Conservation (phyloP, 2,888 invertebrate genomes). For the Drosophila maculinotata region DNA sequence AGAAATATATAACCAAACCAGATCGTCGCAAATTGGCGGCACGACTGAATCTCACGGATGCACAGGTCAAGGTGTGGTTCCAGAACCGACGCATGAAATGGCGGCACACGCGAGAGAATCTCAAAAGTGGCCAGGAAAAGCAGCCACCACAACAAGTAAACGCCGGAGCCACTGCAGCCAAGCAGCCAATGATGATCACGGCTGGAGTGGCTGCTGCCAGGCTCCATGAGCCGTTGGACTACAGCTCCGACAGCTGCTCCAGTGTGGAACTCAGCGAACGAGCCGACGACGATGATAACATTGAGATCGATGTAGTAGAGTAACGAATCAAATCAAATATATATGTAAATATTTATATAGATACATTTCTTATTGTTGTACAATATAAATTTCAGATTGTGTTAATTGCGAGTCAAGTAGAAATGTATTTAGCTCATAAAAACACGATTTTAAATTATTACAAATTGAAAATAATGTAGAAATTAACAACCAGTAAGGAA, state of each 20-base stretch:
- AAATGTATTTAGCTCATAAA: conserved; percentile 11
- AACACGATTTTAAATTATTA: conserved; percentile 57
- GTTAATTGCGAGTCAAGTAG: too few species aligned
- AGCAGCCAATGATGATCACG: conserved; percentile 18
- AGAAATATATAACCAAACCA: conserved; percentile 98
- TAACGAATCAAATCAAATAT: conserved; percentile 30
- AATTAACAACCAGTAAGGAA: background rate
- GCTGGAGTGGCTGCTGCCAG: background rate
- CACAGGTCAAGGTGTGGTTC: conserved; percentile 98
- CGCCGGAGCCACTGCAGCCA: conserved; percentile 10
- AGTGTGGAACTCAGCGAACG: conserved; percentile 79
- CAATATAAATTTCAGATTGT: conserved; percentile 10
- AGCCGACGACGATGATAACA: conserved; percentile 74
- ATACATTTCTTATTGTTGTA: background rate
- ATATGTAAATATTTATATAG: background rate
- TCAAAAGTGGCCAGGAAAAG: conserved; percentile 84
- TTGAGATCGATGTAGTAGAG: conserved; percentile 84
- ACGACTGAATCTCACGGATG: conserved; percentile 95
- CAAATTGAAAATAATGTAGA: conserved; percentile 6
- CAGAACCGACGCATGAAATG: conserved; percentile 96
- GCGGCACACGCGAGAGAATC: conserved; percentile 91
- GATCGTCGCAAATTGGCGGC: conserved; percentile 96
- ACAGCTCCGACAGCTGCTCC: conserved; percentile 77
- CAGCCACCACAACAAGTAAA: conserved; percentile 58
- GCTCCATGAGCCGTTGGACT: conserved; percentile 53